Evolutionary conservation across 2,797 vertebrate species (phyloP).

Genomic region (Hipposideros larvatus): DNA sequence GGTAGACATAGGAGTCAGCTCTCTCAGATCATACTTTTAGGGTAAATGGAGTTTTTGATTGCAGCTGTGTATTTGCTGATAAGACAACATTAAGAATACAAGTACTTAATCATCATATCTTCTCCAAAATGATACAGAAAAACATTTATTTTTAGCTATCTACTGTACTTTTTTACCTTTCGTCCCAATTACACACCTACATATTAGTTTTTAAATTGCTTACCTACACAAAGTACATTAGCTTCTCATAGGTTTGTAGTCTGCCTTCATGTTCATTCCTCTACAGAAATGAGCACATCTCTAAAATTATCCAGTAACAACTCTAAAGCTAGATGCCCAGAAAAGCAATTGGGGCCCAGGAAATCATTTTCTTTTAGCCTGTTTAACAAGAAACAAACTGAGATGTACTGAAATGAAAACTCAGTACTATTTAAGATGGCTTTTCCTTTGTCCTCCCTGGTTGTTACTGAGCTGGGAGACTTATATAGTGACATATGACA

Average conservation of each 20-base stretch:
- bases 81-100: constrained; percentile 59
- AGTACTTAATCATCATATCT: constrained; percentile 80
- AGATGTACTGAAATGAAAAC: constrained; percentile 19
- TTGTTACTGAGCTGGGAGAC: not conserved
- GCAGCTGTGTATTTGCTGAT: constrained; percentile 68
- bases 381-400: constrained; percentile 56
- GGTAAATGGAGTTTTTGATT: constrained; percentile 41
- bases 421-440: not conserved
- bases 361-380: constrained; percentile 55
- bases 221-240: constrained; percentile 72
- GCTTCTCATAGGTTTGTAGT: constrained; percentile 45
- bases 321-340: constrained; percentile 53
- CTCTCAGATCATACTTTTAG: constrained; percentile 39
- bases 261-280: constrained; percentile 64
- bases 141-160: constrained; percentile 80
- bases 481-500: not conserved
- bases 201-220: constrained; percentile 77
- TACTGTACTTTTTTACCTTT: constrained; percentile 64
- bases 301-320: constrained; percentile 62
- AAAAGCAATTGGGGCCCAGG: constrained; percentile 25
- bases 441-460: not conserved
- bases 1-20: not conserved
- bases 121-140: constrained; percentile 72
- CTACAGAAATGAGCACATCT: constrained; percentile 59
- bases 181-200: constrained; percentile 43